Conservation (phyloP, 2,888 invertebrate species). For the Agapostemon virescens region DNA sequence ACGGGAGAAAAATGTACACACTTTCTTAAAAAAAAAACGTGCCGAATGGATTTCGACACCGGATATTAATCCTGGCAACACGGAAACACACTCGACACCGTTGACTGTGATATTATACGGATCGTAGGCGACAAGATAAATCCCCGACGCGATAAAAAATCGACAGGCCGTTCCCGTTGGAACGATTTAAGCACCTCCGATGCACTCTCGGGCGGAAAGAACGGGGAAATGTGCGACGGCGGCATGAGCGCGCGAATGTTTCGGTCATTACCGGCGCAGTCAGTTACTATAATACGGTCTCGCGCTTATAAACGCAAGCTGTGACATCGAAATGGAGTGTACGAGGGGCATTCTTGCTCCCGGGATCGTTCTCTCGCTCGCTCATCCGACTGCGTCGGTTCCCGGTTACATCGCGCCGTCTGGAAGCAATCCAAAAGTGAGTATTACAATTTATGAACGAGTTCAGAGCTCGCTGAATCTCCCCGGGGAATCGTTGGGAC, state of each 20-base stretch:
- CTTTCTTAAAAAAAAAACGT: too few relatives aligned
- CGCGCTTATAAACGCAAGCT: slow-evolving; percentile 63
- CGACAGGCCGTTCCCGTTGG: background rate
- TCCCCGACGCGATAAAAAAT: slow-evolving; percentile 20
- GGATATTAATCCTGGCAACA: background rate
- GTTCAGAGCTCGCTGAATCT: slow-evolving; percentile 12
- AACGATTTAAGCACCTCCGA: slow-evolving; percentile 15
- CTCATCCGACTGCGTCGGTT: slow-evolving; percentile 34
- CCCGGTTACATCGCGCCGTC: slow-evolving; percentile 58
- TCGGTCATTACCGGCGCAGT: slow-evolving; percentile 54
- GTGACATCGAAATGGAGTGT: slow-evolving; percentile 56
- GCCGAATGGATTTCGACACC: background rate
- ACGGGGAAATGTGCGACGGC: slow-evolving; percentile 11
- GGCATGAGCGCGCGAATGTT: slow-evolving; percentile 38
- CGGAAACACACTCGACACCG: background rate
- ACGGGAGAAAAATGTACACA: background rate
- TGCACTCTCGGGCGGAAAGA: background rate
- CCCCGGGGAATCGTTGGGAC: slow-evolving; percentile 13
- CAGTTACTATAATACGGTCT: slow-evolving; percentile 58
- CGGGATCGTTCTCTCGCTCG: slow-evolving; percentile 38
- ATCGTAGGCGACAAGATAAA: background rate
- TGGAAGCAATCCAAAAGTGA: slow-evolving; percentile 70
- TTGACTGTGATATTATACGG: background rate
- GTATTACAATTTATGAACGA: slow-evolving; percentile 64
- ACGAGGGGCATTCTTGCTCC: slow-evolving; percentile 55